Evolutionary conservation across 1,140 invertebrate species (phyloP).

Genomic region (Anastrepha ludens): DNA sequence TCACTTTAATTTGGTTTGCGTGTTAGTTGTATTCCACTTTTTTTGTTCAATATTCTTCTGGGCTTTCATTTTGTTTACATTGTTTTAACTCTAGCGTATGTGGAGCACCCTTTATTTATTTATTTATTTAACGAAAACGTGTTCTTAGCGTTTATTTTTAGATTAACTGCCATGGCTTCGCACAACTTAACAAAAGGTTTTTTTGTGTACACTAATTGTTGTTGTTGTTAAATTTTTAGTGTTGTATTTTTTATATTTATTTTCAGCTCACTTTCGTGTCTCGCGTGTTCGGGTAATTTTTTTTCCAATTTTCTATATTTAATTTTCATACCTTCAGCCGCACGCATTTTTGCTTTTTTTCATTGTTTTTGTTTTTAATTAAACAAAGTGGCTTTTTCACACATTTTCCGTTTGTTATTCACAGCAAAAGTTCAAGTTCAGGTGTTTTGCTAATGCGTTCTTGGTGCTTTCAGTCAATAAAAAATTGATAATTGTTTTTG

Average conservation of each 20-base stretch:
- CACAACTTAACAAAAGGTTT: background rate
- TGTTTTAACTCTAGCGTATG: background rate
- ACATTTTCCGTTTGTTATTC: background rate
- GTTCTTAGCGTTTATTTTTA: background rate
- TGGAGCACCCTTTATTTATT: background rate
- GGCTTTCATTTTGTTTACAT: background rate
- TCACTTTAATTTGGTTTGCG: background rate
- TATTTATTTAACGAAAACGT: background rate
- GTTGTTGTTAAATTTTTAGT: background rate
- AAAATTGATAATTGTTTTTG: too few relatives aligned
- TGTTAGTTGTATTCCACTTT: background rate
- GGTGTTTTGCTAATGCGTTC: background rate
- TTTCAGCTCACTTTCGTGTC: background rate
- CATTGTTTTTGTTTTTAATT: background rate
- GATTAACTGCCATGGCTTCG: background rate
- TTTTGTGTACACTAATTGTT: background rate
- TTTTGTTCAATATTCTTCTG: background rate
- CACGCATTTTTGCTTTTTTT: background rate
- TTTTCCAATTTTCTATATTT: background rate
- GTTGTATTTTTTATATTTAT: background rate
- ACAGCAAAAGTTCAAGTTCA: constrained; percentile 41
- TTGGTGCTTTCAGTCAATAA: background rate
- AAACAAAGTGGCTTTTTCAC: background rate
- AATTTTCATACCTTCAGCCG: background rate
- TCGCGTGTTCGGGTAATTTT: background rate